phyloP scores from a whole-genome alignment of 2,113 vertebrate species.

The Orientallactaga bullata region DNA sequence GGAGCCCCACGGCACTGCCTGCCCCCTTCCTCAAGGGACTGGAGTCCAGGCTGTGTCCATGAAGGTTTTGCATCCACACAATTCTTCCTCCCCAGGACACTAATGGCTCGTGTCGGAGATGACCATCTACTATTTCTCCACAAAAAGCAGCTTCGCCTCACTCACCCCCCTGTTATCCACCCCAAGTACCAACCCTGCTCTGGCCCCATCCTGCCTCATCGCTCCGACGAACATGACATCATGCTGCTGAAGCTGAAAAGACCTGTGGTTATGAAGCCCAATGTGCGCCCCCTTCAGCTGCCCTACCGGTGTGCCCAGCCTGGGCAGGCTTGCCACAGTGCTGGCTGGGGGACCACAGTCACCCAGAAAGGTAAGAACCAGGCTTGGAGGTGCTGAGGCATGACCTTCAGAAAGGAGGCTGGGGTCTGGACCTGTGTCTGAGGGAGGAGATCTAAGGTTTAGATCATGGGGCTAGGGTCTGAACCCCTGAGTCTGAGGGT shows the following conservation, averaged over 20 bases:
- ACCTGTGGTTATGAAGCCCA: conserved; percentile 55
- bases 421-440: not conserved
- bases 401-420: not conserved
- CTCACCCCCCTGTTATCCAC: conserved; percentile 72
- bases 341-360: conserved; percentile 83
- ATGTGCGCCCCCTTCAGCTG: conserved; percentile 77
- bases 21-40: not conserved
- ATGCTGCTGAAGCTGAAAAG: conserved; percentile 82
- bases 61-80: not conserved
- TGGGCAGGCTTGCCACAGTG: conserved; percentile 82
- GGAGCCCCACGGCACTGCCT: not conserved
- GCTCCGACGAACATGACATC: conserved; percentile 81
- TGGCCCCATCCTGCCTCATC: conserved; percentile 55
- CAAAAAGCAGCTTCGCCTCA: conserved; percentile 83
- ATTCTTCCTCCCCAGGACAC: conserved; percentile 42
- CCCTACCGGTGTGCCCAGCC: conserved; percentile 81
- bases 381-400: not conserved
- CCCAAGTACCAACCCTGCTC: conserved; percentile 80
- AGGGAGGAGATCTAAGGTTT: not conserved
- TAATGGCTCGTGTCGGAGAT: conserved; percentile 83
- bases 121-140: conserved; percentile 83
- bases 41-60: rapidly evolving
- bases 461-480: not conserved
- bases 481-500: not conserved
- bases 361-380: conserved; percentile 61